Percentiles rank a stretch among this genome's conserved stretches.
These are phyloP conservation scores for Danio jaintianensis DNA, from an alignment of 2,797 vertebrate genomes.

Conservation along the genomic window DNA sequence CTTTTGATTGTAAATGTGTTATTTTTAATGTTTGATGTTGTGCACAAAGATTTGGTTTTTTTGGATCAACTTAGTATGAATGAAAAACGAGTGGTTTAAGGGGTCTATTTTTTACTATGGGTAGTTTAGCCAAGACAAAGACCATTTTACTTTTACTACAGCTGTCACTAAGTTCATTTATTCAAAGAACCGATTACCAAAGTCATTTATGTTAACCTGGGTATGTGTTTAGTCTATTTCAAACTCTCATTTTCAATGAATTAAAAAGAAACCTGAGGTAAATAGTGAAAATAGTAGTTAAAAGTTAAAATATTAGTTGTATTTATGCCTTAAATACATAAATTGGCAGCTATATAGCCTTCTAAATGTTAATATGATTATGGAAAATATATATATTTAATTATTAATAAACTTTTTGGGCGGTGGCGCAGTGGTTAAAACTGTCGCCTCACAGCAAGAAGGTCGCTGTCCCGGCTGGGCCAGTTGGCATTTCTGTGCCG, in stretches of 20 bases:
- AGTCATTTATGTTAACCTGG: constrained; percentile 75
- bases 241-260: constrained; percentile 71
- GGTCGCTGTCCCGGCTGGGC: too few species aligned
- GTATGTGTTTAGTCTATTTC: constrained; percentile 62
- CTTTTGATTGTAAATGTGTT: constrained; percentile 67
- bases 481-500: too few species aligned
- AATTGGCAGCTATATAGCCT: constrained; percentile 57
- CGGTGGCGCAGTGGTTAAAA: too few species aligned
- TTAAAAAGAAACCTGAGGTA: constrained; percentile 66
- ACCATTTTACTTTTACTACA: constrained; percentile 65
- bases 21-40: constrained; percentile 64
- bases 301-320: constrained; percentile 22
- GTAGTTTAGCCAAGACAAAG: constrained; percentile 61
- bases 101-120: constrained; percentile 76
- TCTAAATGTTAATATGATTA: not conserved
- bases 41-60: constrained; percentile 56
- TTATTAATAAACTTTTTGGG: not conserved
- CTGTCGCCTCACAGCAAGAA: too few species aligned
- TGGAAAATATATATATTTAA: not conserved
- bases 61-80: constrained; percentile 72
- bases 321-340: constrained; percentile 54
- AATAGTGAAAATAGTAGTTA: constrained; percentile 19
- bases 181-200: constrained; percentile 74
- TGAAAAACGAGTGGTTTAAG: constrained; percentile 69
- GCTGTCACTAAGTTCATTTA: constrained; percentile 56